Percentiles rank a stretch among this genome's conserved stretches.
phyloP scores from a whole-genome alignment of 2,113 vertebrate genomes.

The Etia nguti region DNA sequence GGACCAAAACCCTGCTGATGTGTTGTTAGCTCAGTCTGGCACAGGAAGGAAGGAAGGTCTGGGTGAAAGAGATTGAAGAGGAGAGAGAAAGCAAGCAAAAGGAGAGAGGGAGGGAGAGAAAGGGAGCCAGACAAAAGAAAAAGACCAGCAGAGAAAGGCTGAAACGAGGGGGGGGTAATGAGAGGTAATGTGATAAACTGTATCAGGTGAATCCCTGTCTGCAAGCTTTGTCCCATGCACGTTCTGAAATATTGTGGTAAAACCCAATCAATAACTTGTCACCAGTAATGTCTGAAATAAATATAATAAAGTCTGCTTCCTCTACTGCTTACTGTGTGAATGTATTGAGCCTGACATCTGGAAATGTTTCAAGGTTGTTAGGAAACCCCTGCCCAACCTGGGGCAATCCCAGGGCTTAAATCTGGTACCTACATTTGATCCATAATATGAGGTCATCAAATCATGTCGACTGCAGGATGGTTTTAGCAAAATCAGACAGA shows the following conservation, averaged over 20 bases:
- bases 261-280: neutral
- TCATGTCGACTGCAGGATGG: rapidly evolving
- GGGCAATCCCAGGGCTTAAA: neutral
- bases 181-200: neutral
- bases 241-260: too few relatives aligned
- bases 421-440: neutral
- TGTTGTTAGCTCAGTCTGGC: neutral
- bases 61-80: neutral
- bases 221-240: neutral
- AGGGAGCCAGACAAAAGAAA: neutral
- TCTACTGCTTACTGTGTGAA: neutral
- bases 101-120: neutral
- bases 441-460: neutral
- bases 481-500: neutral
- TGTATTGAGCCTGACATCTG: neutral
- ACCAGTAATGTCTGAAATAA: neutral
- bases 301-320: neutral
- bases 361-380: neutral
- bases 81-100: neutral
- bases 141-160: neutral
- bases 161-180: neutral
- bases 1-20: neutral
- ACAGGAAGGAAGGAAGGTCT: neutral
- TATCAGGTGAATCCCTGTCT: neutral
- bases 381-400: neutral